A percentile compares a stretch with the other conserved stretches of the same genome.
phyloP scores from a whole-genome alignment of 2,113 vertebrate species.

The Microcebus ravelobensis region DNA sequence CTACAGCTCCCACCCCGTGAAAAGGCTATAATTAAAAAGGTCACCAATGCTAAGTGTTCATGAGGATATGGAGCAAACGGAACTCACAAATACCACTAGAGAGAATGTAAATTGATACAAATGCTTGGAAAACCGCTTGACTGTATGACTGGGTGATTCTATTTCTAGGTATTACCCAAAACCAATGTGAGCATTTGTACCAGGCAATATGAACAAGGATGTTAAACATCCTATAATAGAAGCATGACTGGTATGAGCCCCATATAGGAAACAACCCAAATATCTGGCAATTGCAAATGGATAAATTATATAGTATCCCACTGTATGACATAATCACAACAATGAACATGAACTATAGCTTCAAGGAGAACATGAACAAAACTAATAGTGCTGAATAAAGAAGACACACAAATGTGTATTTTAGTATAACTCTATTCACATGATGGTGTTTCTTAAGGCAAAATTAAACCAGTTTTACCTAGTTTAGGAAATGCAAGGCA shows the following conservation, averaged over 20 bases:
- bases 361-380: not conserved
- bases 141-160: accelerated
- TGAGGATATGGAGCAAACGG: accelerated
- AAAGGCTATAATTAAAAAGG: not conserved
- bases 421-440: not conserved
- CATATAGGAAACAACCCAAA: not conserved
- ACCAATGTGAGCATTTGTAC: not conserved
- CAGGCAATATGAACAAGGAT: not conserved
- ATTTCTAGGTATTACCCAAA: not conserved
- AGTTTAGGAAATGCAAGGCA: not conserved
- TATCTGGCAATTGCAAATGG: accelerated
- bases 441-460: not conserved
- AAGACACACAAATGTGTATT: not conserved
- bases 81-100: not conserved
- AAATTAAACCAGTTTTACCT: not conserved
- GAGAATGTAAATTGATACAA: too few species aligned
- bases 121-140: not conserved
- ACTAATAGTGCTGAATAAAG: not conserved
- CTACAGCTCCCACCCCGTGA: not conserved
- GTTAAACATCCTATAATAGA: too few species aligned
- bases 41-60: accelerated
- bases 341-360: not conserved
- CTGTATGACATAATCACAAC: not conserved
- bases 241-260: not conserved
- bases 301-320: not conserved